A percentile compares a stretch with the other conserved stretches of the same genome.
These are phyloP conservation scores for Sinonovacula constricta DNA, from an alignment of 1,140 invertebrate genomes.

Conservation along the genomic window DNA sequence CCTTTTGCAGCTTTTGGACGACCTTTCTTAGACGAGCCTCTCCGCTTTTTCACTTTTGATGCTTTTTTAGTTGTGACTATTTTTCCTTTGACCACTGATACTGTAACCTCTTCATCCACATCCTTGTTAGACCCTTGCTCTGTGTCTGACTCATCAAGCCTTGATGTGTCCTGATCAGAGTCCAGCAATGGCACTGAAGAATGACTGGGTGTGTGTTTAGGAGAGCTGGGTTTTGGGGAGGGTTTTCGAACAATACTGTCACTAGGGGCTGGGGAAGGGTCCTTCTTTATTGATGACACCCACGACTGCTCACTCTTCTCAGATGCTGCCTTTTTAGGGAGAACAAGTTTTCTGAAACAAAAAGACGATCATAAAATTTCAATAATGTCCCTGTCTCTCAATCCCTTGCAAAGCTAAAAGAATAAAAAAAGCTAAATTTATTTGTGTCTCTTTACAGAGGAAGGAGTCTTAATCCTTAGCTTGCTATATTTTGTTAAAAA, in stretches of 20 bases:
- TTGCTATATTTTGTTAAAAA: too few relatives aligned
- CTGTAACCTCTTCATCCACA: conserved; percentile 33
- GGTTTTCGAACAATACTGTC: neutral
- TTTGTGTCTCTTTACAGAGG: too few relatives aligned
- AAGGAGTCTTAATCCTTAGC: too few relatives aligned
- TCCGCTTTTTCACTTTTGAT: conserved; percentile 21
- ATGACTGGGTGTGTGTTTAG: neutral
- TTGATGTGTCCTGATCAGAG: conserved; percentile 15
- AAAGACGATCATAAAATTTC: conserved; percentile 15
- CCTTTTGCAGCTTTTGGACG: conserved; percentile 26
- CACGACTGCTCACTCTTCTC: conserved; percentile 8
- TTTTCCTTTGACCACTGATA: conserved; percentile 40
- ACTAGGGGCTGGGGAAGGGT: neutral
- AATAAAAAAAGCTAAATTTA: too few relatives aligned
- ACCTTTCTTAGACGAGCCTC: conserved; percentile 25
- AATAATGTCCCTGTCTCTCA: too few relatives aligned
- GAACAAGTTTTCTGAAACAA: conserved; percentile 40
- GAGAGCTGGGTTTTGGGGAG: neutral
- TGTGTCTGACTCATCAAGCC: neutral
- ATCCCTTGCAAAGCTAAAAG: too few relatives aligned
- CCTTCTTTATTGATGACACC: conserved; percentile 26
- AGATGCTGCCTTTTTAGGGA: conserved; percentile 24
- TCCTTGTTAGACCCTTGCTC: neutral
- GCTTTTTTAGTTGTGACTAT: conserved; percentile 31
- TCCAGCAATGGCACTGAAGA: neutral